Base-by-base conservation (phyloP, 2,888 invertebrate genomes). In the Escarpia spicata region DNA sequence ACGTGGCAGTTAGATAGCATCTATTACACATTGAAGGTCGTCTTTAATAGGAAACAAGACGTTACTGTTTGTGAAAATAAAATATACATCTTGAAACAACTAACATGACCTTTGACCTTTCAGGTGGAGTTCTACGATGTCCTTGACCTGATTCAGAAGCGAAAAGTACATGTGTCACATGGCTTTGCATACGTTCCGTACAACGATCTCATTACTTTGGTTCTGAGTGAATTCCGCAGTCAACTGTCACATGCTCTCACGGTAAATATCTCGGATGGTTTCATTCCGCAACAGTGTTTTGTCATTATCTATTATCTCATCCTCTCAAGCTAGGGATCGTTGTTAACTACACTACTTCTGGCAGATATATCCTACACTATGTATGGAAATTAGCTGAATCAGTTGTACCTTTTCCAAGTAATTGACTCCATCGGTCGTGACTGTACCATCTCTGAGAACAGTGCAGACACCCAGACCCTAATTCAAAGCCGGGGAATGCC, bases 131-230 rank as follows among this genome's bases (percentile, higher is more conserved):
- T 99, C 96, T 97, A 97, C 92, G 98, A 98, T 96, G 99, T 99
- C 0, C 96, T 98, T 43, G 98, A 99, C 95, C 97, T 99, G 94
- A 98, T 99, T 1, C 97, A 97, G 95, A 96, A 96, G 26, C 97
- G 99, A 93, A 98, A 97, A 96, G 98, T 98, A 6, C 99, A 97
- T 95, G 95, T 99, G 0, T 97, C 97, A 94, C 97, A 97, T 92
- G 99, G 99, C 4, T 98, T 97, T 96, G 99, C 99, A 0, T 99
- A 98, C 96, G 98, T 99, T 91, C 98, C 98, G 0, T 97, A 98
- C 93, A 97, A 97, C 94, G 99, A 99, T 95, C 97, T 99, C 95
- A 97, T 98, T 91, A 98, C 98, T 10, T 98, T 99, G 92, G 97
- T 99, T 91, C 97, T 98, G 58, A 97, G 98, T 4, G 97, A 98